Evolutionary conservation across 92 coral and sea anemone species (phyloP).

Genomic region (Phenganax stokvisi): DNA sequence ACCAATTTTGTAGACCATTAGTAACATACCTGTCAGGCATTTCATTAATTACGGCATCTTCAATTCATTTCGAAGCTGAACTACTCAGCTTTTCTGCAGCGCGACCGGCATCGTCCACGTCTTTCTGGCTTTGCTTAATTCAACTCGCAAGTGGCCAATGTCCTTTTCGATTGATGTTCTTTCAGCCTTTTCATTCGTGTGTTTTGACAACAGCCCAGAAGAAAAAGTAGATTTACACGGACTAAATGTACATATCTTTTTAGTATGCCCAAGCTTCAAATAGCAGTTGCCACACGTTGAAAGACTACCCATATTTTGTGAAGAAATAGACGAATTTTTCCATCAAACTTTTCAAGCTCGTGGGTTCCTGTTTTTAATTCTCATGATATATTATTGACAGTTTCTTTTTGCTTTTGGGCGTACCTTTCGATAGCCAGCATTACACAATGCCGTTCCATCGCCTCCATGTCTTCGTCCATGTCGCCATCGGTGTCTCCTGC

Average conservation of each 20-base stretch:
- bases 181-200: conserved; percentile 35
- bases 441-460: neutral
- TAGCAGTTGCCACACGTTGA: neutral
- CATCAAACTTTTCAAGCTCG: conserved; percentile 2
- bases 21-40: conserved; percentile 44
- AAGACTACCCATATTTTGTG: neutral
- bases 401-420: neutral
- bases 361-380: neutral
- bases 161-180: conserved; percentile 35
- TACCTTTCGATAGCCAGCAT: neutral
- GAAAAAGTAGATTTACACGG: conserved; percentile 42
- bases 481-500: neutral
- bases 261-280: conserved; percentile 7
- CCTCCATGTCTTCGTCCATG: neutral
- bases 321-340: neutral
- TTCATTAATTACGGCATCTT: conserved; percentile 42
- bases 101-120: conserved; percentile 39
- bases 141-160: conserved; percentile 5
- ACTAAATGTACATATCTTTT: neutral
- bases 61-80: conserved; percentile 38
- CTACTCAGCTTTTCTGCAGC: conserved; percentile 45
- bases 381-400: neutral
- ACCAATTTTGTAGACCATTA: conserved; percentile 46
- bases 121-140: conserved; percentile 41
- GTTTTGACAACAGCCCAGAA: conserved; percentile 37